Evolutionary conservation across 2,888 invertebrate species (phyloP).

Genomic region (Epinotia nisella): DNA sequence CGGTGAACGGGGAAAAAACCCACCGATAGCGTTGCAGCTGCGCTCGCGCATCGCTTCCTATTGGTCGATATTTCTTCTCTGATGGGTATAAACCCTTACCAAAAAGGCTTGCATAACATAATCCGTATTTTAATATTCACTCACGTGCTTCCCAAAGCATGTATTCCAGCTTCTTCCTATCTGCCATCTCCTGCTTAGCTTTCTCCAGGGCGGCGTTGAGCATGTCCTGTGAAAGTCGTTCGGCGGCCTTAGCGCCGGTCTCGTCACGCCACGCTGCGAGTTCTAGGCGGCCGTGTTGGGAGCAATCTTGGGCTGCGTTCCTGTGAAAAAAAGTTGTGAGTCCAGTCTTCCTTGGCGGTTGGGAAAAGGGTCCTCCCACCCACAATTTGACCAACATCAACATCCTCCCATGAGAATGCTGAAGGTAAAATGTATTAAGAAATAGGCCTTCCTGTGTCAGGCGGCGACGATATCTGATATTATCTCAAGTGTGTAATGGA

Average conservation of each 20-base stretch:
- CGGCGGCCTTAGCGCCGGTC: conserved; percentile 84
- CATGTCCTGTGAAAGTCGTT: conserved; percentile 89
- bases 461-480: too few relatives aligned
- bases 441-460: too few relatives aligned
- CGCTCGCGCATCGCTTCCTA: too few relatives aligned
- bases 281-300: conserved; percentile 88
- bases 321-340: conserved; percentile 63
- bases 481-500: too few relatives aligned
- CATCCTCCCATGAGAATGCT: too few relatives aligned
- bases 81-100: too few relatives aligned
- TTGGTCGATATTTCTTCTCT: too few relatives aligned
- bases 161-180: conserved; percentile 91
- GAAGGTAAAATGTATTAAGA: too few relatives aligned
- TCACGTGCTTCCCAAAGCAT: conserved; percentile 91
- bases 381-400: too few relatives aligned
- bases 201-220: conserved; percentile 90
- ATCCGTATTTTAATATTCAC: conserved; percentile 57
- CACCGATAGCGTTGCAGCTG: too few relatives aligned
- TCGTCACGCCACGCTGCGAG: conserved; percentile 89
- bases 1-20: too few relatives aligned
- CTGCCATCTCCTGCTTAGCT: conserved; percentile 90
- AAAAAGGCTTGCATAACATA: too few relatives aligned
- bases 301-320: conserved; percentile 89
- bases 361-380: not conserved
- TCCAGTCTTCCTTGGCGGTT: not conserved